Evolutionary conservation across 2,797 vertebrate genomes (phyloP), one percentile per base, ranked within the genome.

Genomic region (Smutsia temminckii): DNA sequence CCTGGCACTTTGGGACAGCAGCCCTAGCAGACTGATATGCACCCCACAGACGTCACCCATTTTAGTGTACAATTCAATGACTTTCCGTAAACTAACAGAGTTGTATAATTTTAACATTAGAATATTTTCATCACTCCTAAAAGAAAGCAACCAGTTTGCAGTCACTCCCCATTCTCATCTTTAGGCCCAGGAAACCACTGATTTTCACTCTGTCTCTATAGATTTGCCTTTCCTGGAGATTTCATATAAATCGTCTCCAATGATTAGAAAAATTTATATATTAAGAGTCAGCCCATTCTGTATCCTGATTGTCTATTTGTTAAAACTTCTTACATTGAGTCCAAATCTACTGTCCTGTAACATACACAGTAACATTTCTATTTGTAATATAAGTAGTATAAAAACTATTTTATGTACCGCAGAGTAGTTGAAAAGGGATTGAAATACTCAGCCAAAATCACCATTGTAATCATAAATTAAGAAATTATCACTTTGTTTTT

Each of bases 401-500:
- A 90, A 95, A 87, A 51, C 61, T 34, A 55, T 25, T 59, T 18
- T 16, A 18, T 64, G 40, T 71, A 72, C 46, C 42, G 34, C 34
- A 81, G 49, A 85, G 68, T 21, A 75, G 20, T 46, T 71, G 29
- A 34, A 53, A 61, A 32, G 40, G 21, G 8, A 84, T 57, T 57
- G 53, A 72, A 18, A 85, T 79, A 74, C 66, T 87, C 72, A 37
- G 37, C 57, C 79, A 90, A 85, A 91, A 80, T 17, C 29, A 55
- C 53, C 42, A 37, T 5, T 27, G 14, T 85, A 34, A 42, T 83
- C 34, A 66, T 88, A 88, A 86, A 17, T 75, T 64, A 55, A 86
- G 89, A 81, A 95, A 59, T 64, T 63, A 68, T n/a, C 3, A 12
- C 32, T 79, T 72, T 72, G 46, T 59, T 90, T 83, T 92, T 85